Base-by-base conservation (phyloP, 2,888 invertebrate species). In the Dryadula phaetusa region DNA sequence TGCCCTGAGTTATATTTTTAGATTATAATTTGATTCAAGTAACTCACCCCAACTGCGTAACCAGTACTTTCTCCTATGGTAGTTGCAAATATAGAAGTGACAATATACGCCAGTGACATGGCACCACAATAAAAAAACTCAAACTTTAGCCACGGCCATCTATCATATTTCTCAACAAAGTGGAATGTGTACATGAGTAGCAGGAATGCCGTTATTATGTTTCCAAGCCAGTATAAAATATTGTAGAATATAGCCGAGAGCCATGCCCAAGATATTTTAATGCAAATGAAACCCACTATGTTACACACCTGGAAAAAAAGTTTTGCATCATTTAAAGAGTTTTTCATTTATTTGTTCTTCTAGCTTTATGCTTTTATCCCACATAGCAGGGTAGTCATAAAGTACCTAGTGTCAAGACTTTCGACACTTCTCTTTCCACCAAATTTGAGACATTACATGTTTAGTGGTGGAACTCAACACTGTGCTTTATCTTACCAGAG, bases 121-220 rank as follows among this genome's bases (percentile, higher is more conserved):
- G 95, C 70, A 0, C 90, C 91, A 79, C 96, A 96, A 87, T 94
- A 97, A 60, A 94, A 90, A 75, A 97, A 94, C 88, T 98, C 97
- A 74, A 95, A 94, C 84, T 96, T 96, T 44, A 97, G 88, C 98
- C 98, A 98, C 0, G 98, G 98, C 78, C 97, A 94, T 77, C 93
- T 94, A 80, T 95, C 95, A 73, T 95, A 94, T 82, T 96, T 96
- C 87, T 98, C 98, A 62, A 98, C 94, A 8, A 98, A 92, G 83
- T 98, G 98, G 84, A 97, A 96, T 47, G 96, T 81, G 83, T 98
- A 98, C 71, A 96, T 93, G 0, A 95, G 91, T 16, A 98, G 87
- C 25, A 98, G 85, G 65, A 96, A 94, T 1, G 94, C 93, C 0
- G 97, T 96, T 72, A 97, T 93, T 93, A 97, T 96, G 78, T 97